phyloP scores from a whole-genome alignment of 2,797 vertebrate species.

The Serranus cabrilla region DNA sequence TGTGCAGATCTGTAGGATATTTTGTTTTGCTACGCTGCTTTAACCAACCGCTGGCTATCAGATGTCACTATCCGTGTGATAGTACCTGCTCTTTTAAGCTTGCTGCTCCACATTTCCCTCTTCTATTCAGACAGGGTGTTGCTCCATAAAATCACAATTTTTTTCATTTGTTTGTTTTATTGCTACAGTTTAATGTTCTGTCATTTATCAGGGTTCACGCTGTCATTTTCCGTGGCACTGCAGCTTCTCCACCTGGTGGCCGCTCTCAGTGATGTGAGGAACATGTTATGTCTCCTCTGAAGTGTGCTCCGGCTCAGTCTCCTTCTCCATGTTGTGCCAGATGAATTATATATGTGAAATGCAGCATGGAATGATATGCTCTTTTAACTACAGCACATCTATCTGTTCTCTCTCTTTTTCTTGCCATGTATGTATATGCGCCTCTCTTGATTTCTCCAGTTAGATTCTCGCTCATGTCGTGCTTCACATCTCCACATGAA shows the following conservation, averaged over 20 bases:
- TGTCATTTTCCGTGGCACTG: constrained; percentile 5
- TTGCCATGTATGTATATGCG: constrained; percentile 17
- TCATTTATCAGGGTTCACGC: constrained; percentile 23
- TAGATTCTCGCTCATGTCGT: constrained; percentile 26
- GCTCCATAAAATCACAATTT: no score
- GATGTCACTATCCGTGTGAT: no score
- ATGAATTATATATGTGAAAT: constrained; percentile 76
- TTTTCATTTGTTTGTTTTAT: no score
- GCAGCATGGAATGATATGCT: constrained; percentile 68
- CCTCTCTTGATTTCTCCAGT: constrained; percentile 18
- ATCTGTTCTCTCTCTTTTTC: constrained; percentile 43
- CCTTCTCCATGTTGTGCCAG: constrained; percentile 53
- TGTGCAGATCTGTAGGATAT: neutral
- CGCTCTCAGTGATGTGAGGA: constrained; percentile 34
- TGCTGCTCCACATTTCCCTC: no score
- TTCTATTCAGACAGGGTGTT: no score
- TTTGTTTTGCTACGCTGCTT: constrained; percentile 2
- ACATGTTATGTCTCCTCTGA: constrained; percentile 46
- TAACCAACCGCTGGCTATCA: constrained; percentile 4
- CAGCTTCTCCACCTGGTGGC: constrained; percentile 31
- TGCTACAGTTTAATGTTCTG: constrained; percentile 21
- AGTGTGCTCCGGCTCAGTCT: constrained; percentile 40
- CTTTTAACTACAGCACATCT: constrained; percentile 70
- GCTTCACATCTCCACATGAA: constrained; percentile 16
- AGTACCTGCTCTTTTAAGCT: no score